These are phyloP conservation scores for Mythimna impura DNA, from an alignment of 2,888 invertebrate genomes.

Conservation along the genomic window DNA sequence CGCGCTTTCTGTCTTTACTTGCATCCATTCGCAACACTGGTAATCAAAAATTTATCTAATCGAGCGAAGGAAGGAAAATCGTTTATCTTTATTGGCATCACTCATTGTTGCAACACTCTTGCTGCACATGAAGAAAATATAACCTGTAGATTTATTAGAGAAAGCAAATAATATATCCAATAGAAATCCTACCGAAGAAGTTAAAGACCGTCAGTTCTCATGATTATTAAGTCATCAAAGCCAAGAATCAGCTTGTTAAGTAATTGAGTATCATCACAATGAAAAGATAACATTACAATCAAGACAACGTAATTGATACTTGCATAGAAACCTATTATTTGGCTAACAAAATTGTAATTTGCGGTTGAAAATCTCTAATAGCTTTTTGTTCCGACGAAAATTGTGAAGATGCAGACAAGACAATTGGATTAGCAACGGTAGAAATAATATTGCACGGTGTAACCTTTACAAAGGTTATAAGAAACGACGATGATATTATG, in stretches of 20 bases:
- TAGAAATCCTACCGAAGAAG: slow-evolving; percentile 46
- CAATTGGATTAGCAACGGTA: slow-evolving; percentile 52
- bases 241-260: slow-evolving; percentile 48
- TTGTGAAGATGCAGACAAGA: slow-evolving; percentile 44
- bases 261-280: slow-evolving; percentile 52
- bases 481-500: slow-evolving; percentile 70
- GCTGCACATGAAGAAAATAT: slow-evolving; percentile 49
- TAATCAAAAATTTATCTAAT: slow-evolving; percentile 39
- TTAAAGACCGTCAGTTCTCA: slow-evolving; percentile 23
- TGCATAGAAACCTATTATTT: slow-evolving; percentile 34
- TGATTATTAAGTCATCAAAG: slow-evolving; percentile 56
- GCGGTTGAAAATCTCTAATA: slow-evolving; percentile 41
- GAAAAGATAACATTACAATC: slow-evolving; percentile 46
- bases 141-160: slow-evolving; percentile 52
- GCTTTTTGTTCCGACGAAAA: slow-evolving; percentile 38
- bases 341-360: slow-evolving; percentile 45
- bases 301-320: slow-evolving; percentile 47
- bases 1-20: slow-evolving; percentile 29
- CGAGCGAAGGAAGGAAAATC: slow-evolving; percentile 56
- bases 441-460: slow-evolving; percentile 66
- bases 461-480: slow-evolving; percentile 80
- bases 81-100: slow-evolving; percentile 53
- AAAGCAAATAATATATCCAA: slow-evolving; percentile 56
- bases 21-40: slow-evolving; percentile 35
- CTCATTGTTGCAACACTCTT: slow-evolving; percentile 40